Conservation (phyloP, 2,113 vertebrate genomes). For the Meleagris gallopavo region DNA sequence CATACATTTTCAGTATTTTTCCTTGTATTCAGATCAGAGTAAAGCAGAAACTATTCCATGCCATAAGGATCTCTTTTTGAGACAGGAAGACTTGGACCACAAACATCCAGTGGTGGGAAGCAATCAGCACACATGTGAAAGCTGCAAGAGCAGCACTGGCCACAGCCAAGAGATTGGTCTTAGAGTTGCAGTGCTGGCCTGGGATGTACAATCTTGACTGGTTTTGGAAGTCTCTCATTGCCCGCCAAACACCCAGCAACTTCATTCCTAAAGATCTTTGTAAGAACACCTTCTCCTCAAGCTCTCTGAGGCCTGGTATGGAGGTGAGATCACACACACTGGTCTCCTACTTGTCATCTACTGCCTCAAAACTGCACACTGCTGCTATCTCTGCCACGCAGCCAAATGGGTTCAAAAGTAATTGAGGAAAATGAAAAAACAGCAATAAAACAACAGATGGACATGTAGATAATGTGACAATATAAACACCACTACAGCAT, state of each 20-base stretch:
- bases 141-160: background rate
- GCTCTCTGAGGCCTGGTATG: background rate
- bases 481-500: background rate
- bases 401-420: background rate
- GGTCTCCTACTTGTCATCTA: background rate
- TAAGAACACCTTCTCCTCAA: background rate
- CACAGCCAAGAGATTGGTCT: background rate
- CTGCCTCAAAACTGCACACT: background rate
- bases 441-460: background rate
- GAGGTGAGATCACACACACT: background rate
- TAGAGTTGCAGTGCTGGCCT: background rate
- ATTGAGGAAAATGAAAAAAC: background rate
- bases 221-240: background rate
- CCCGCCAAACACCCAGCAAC: background rate
- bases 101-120: background rate
- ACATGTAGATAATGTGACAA: background rate
- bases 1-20: background rate
- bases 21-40: accelerated
- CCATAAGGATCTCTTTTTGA: background rate
- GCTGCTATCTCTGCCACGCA: background rate
- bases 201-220: background rate
- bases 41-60: background rate
- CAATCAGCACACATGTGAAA: background rate
- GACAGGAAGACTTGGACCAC: background rate
- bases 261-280: background rate